Percentiles rank a stretch among this genome's conserved stretches.
Conservation (phyloP, 35 echinoderm and acorn worm species). For the Apostichopus japonicus region DNA sequence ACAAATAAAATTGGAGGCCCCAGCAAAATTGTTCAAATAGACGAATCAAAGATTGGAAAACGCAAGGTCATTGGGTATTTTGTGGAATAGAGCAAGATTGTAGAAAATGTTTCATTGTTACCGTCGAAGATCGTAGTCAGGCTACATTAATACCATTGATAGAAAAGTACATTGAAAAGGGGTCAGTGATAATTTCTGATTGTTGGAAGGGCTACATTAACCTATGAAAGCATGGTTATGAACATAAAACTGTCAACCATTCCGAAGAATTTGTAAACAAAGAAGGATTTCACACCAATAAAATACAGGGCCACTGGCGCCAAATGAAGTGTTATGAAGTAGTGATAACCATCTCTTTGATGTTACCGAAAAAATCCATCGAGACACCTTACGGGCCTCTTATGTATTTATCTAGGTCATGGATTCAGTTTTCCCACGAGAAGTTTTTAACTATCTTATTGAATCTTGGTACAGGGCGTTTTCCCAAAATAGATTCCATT, state of each 20-base stretch:
- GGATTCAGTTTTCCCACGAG: too few species aligned
- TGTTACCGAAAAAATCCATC: too few species aligned
- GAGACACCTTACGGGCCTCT: too few species aligned
- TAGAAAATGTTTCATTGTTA: constrained; percentile 44
- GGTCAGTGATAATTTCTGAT: constrained; percentile 36
- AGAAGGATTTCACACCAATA: constrained; percentile 29
- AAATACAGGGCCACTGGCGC: constrained; percentile 47
- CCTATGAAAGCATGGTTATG: neutral
- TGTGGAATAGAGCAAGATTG: constrained; percentile 45
- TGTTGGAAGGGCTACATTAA: constrained; percentile 40
- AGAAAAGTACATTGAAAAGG: neutral
- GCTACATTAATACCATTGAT: constrained; percentile 12
- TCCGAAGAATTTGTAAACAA: constrained; percentile 31
- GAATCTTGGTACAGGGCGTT: too few species aligned
- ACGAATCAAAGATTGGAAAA: neutral
- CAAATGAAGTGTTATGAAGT: too few species aligned
- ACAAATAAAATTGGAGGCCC: neutral
- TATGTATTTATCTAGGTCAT: too few species aligned
- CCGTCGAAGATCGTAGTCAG: constrained; percentile 1
- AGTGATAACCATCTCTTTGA: too few species aligned
- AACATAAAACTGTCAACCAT: constrained; percentile 44
- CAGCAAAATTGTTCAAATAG: neutral
- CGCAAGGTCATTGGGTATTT: constrained; percentile 48
- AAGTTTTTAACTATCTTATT: too few species aligned
- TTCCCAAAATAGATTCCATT: too few species aligned